Conservation (phyloP, 1,140 invertebrate genomes). For the Drosophila obscura region DNA sequence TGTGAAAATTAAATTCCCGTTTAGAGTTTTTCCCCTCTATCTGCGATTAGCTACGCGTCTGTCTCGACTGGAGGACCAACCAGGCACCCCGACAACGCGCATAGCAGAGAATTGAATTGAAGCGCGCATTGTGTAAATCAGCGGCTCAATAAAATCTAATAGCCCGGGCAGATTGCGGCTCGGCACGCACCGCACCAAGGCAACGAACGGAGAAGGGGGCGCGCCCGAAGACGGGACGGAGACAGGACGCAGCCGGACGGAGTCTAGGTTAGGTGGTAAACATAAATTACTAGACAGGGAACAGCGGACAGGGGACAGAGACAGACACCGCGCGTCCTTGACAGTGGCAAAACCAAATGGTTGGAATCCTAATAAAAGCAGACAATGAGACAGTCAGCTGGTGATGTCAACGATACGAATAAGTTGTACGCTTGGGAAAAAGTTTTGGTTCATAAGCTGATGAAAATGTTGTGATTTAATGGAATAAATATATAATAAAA, state of each 20-base stretch:
- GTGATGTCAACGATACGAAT: conserved; percentile 7
- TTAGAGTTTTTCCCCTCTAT: conserved; percentile 44
- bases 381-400: conserved; percentile 12
- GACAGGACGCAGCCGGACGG: background rate
- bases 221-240: background rate
- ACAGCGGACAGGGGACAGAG: background rate
- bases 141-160: conserved; percentile 81
- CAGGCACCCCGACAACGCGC: background rate
- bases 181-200: conserved; percentile 63
- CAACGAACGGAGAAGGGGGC: conserved; percentile 8
- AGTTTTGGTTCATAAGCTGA: too few relatives aligned
- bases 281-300: conserved; percentile 62
- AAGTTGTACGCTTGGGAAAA: background rate
- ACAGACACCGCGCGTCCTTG: conserved; percentile 57
- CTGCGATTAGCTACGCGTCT: conserved; percentile 44
- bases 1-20: conserved; percentile 79
- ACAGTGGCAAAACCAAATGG: conserved; percentile 47
- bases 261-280: conserved; percentile 26
- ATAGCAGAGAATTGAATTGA: conserved; percentile 68
- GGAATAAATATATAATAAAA: too few relatives aligned
- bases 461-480: too few relatives aligned
- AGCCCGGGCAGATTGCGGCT: conserved; percentile 71
- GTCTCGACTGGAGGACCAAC: too few relatives aligned
- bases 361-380: conserved; percentile 34
- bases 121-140: conserved; percentile 77